Evolutionary conservation across 1,140 invertebrate species (phyloP), one percentile per base, ranked within the genome.

Genomic region (Drosophila takahashii): DNA sequence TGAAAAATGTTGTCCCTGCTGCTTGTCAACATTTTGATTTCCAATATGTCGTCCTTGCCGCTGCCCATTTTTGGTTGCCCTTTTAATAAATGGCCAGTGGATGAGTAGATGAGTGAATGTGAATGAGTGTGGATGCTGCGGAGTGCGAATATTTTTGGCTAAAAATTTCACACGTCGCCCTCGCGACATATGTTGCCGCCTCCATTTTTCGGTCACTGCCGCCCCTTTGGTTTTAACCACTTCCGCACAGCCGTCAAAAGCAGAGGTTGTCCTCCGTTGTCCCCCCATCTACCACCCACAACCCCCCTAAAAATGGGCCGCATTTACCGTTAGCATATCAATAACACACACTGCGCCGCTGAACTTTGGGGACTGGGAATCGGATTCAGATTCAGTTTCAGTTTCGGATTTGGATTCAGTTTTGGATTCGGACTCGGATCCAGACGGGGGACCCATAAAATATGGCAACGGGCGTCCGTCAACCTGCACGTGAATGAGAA

Each of bases 261-360:
- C 81, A 84, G 74, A 76, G 83, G 36, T 37, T 27, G 39, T 61
- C 41, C 41, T 44, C 15, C 6, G 39, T 3, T 16, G 9, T 8
- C 15, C 39, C 15, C 39, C 15, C n/a, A 2, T 5, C 44, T 10
- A 26, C 60, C 37, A 27, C 18, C n/a, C 13, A 15, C 1, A 15
- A 0, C 22, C 1, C 13, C 34, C 26, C 50, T 54, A 18, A 11
- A 16, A 22, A 16, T 58, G 64, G 32, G 44, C 58, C 58, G 76
- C 84, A 87, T 89, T 89, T 84, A 89, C 84, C 84, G 84, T 89
- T 89, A 89, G 84, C 84, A 89, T 89, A 89, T 89, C 84, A 89
- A 89, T 89, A 89, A 87, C 84, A 87, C 83, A 79, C 79, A 73
- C 73, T 67, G 72, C 60, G 48, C 44, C 76, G 34, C 59, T 47